These are phyloP conservation scores for Eueides isabella DNA, from an alignment of 1,140 invertebrate species.

Conservation along the genomic window DNA sequence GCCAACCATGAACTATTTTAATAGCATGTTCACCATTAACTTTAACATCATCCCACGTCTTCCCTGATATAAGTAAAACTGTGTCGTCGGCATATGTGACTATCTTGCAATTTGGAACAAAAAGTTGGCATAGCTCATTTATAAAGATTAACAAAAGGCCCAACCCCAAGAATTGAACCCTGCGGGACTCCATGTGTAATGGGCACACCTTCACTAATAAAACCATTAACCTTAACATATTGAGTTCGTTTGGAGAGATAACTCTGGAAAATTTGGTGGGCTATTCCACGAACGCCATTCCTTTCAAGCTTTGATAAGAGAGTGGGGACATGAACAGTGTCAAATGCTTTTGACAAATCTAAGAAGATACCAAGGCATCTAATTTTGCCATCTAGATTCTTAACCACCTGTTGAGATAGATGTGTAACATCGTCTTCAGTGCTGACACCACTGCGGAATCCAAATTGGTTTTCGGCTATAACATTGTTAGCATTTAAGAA, in stretches of 20 bases:
- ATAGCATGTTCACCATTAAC: no score
- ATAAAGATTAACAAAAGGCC: background rate
- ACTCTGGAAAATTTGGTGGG: background rate
- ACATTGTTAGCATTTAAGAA: background rate
- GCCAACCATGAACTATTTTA: no score
- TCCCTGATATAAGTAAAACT: no score
- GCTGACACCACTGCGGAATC: background rate
- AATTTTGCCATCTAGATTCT: background rate
- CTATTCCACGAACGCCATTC: slow-evolving; percentile 6
- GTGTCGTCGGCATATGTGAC: no score
- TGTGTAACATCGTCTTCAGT: background rate
- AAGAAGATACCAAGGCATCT: slow-evolving; percentile 11
- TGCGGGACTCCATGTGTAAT: background rate
- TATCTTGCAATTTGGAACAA: no score
- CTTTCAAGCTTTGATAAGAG: slow-evolving; percentile 19
- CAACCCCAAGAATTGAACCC: background rate
- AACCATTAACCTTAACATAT: background rate
- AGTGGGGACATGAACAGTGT: slow-evolving; percentile 14
- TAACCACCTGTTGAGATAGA: background rate
- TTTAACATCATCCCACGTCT: no score
- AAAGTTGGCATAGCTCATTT: no score
- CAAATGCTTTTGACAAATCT: slow-evolving; percentile 24
- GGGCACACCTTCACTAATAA: background rate
- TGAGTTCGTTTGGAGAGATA: slow-evolving; percentile 8
- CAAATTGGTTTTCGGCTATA: background rate